Percentiles rank a stretch among this genome's conserved stretches.
Evolutionary conservation across 2,113 vertebrate species (phyloP).

Genomic region (Gallinago jamesoni): DNA sequence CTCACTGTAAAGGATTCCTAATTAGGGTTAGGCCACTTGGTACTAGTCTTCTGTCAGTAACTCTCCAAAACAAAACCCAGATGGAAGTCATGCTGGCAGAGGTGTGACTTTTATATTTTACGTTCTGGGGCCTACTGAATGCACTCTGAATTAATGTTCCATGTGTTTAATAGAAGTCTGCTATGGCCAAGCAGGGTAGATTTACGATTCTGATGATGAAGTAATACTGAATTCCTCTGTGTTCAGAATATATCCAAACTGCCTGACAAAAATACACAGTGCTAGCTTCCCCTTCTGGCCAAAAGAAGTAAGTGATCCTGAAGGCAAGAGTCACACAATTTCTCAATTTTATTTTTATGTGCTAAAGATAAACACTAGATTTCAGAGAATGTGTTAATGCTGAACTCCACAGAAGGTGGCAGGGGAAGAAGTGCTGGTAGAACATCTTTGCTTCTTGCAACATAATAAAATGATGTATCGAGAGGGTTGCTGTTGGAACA

Average conservation of each 20-base stretch:
- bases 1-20: neutral
- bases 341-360: neutral
- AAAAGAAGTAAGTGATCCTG: neutral
- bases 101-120: neutral
- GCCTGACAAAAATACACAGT: neutral
- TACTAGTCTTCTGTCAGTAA: neutral
- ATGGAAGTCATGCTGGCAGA: neutral
- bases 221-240: neutral
- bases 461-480: neutral
- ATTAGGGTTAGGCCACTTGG: neutral
- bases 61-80: neutral
- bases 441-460: neutral
- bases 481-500: neutral
- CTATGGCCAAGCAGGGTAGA: neutral
- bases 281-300: conserved; percentile 54
- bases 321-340: rapidly evolving
- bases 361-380: neutral
- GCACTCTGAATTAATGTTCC: neutral
- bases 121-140: neutral
- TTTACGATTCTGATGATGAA: neutral
- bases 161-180: neutral
- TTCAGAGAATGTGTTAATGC: neutral
- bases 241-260: neutral
- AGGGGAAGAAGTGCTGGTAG: too few species aligned
- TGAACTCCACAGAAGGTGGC: neutral